phyloP scores from a whole-genome alignment of 2,113 vertebrate genomes.

The Redunca redunca region DNA sequence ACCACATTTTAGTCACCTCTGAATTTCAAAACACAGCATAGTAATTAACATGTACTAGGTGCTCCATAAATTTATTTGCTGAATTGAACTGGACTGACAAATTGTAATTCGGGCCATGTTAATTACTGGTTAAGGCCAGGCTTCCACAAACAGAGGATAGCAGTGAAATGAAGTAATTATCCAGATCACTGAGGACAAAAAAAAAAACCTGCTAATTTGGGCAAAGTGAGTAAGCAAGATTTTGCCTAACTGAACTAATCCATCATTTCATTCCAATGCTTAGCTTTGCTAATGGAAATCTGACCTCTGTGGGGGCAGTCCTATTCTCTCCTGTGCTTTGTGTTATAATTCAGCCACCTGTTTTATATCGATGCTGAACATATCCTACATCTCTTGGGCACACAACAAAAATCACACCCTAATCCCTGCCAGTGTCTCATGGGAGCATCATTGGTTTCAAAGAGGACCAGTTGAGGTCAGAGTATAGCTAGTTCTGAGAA shows the following conservation, averaged over 20 bases:
- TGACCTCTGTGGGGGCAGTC: neutral
- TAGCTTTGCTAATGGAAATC: conserved; percentile 3
- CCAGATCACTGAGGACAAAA: conserved; percentile 45
- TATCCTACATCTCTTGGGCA: neutral
- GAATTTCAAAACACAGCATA: conserved; percentile 6
- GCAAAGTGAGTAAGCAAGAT: conserved; percentile 58
- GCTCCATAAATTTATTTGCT: conserved; percentile 27
- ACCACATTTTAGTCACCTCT: neutral
- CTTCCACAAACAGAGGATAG: conserved; percentile 42
- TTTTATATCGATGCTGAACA: neutral
- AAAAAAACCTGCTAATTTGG: conserved; percentile 47
- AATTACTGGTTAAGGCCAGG: conserved; percentile 31
- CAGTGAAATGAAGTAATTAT: conserved; percentile 62
- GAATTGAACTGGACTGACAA: conserved; percentile 45
- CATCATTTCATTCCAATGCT: conserved; percentile 49
- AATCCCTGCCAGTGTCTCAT: conserved; percentile 5
- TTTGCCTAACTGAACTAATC: conserved; percentile 54
- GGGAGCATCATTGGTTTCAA: neutral
- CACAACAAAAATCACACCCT: neutral
- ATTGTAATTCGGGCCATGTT: conserved; percentile 36
- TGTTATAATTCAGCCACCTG: neutral
- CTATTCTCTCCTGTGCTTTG: neutral
- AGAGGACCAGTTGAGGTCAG: neutral
- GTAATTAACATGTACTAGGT: conserved; percentile 15
- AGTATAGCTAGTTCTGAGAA: neutral